These are phyloP conservation scores for Notolepis coatsorum DNA, from an alignment of 2,797 vertebrate species.

Conservation along the genomic window DNA sequence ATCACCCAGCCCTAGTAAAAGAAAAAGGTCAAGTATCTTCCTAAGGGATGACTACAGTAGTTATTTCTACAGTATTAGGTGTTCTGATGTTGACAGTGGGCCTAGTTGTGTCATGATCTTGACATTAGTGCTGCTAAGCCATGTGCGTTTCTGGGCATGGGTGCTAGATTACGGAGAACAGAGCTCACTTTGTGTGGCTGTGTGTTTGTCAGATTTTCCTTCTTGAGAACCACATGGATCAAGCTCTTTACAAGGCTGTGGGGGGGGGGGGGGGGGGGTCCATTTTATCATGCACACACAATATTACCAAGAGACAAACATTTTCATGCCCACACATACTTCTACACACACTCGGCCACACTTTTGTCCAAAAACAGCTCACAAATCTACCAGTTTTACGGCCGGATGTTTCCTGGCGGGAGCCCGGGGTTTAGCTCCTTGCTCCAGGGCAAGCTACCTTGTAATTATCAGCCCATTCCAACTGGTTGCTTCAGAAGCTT, in stretches of 20 bases:
- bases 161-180: conserved; percentile 75
- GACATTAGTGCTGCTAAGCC: conserved; percentile 45
- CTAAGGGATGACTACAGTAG: too few species aligned
- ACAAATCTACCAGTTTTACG: conserved; percentile 65
- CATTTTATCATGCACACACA: too few species aligned
- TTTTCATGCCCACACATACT: neutral
- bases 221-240: conserved; percentile 54
- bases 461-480: conserved; percentile 65
- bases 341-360: conserved; percentile 19
- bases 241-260: conserved; percentile 38
- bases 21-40: too few species aligned
- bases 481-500: conserved; percentile 32
- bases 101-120: conserved; percentile 33
- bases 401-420: conserved; percentile 73
- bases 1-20: too few species aligned
- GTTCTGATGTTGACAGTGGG: too few species aligned
- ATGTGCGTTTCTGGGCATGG: conserved; percentile 53
- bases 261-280: too few species aligned
- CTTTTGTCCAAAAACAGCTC: conserved; percentile 43
- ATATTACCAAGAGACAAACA: too few species aligned
- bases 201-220: conserved; percentile 57
- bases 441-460: conserved; percentile 50
- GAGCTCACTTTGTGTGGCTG: conserved; percentile 72
- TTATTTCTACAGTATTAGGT: too few species aligned
- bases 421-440: conserved; percentile 35